Evolutionary conservation across 53 echinoderm and acorn worm species (phyloP).

Genomic region (Crossaster papposus): DNA sequence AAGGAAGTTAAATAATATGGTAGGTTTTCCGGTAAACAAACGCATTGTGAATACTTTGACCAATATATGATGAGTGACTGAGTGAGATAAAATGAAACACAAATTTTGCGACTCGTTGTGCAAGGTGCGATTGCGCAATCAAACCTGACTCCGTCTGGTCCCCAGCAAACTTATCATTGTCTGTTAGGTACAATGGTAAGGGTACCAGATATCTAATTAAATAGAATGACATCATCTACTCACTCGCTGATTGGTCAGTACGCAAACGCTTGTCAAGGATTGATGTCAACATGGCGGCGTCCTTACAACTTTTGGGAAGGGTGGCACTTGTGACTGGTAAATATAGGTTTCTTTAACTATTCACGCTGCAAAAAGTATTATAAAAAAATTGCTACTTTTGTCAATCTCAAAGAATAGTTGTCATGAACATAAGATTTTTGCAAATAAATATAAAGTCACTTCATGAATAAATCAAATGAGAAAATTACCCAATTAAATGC

Average conservation of each 20-base stretch:
- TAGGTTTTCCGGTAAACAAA: neutral
- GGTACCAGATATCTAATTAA: slow-evolving; percentile 32
- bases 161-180: neutral
- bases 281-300: slow-evolving; percentile 59
- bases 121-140: slow-evolving; percentile 59
- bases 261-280: neutral
- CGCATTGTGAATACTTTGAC: neutral
- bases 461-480: neutral
- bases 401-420: neutral
- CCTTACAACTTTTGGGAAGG: slow-evolving; percentile 50
- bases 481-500: neutral
- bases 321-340: slow-evolving; percentile 77
- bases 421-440: neutral
- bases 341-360: neutral
- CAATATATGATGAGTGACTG: no score
- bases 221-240: slow-evolving; percentile 5
- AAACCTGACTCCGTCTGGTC: neutral
- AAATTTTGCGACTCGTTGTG: no score
- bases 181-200: neutral
- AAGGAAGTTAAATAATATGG: neutral
- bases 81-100: no score
- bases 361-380: neutral
- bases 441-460: neutral
- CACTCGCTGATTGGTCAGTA: slow-evolving; percentile 22
- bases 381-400: neutral